phyloP scores from a whole-genome alignment of 2,888 invertebrate species.

The Meandrusa payeni region DNA sequence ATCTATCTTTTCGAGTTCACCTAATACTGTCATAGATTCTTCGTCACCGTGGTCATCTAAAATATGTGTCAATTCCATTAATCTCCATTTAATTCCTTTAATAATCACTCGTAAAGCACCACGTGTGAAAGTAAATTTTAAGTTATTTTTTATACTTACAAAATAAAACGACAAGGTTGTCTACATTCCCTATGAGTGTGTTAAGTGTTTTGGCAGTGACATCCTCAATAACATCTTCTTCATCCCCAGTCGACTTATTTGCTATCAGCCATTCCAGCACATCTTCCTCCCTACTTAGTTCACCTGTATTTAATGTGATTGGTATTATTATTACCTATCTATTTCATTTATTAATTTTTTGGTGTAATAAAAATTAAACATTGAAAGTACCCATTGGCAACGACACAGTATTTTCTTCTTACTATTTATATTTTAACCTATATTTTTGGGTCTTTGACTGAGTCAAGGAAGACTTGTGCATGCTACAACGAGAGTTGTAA shows the following conservation, averaged over 20 bases:
- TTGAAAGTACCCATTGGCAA: no score
- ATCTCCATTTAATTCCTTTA: no score
- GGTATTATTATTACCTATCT: no score
- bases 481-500: no score
- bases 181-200: constrained; percentile 93
- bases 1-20: constrained; percentile 94
- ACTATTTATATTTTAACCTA: no score
- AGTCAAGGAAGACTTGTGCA: no score
- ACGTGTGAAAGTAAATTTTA: no score
- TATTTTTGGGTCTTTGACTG: no score
- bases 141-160: constrained; percentile 88
- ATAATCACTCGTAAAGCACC: no score
- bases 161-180: constrained; percentile 94
- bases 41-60: constrained; percentile 94
- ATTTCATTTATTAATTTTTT: no score
- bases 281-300: constrained; percentile 94
- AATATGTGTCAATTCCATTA: background rate
- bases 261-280: constrained; percentile 96
- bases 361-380: no score
- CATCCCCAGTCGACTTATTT: constrained; percentile 95
- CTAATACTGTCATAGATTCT: constrained; percentile 91
- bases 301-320: no score
- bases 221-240: constrained; percentile 96
- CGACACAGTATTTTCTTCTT: constrained; percentile 1
- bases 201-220: constrained; percentile 94